phyloP scores from a whole-genome alignment of 1,140 invertebrate genomes.

The Chionoecetes opilio region DNA sequence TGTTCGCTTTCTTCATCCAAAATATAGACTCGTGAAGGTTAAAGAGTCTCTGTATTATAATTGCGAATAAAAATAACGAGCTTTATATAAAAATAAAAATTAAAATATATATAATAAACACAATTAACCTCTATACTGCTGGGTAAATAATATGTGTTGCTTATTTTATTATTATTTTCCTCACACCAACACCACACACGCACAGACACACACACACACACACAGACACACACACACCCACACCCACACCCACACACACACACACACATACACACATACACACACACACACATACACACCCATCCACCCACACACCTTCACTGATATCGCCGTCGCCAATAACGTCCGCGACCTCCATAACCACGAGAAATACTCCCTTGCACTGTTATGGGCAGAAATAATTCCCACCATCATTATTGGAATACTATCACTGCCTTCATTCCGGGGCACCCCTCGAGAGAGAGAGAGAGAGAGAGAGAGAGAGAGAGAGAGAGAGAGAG shows the following conservation, averaged over 20 bases:
- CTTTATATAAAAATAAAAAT: too few relatives aligned
- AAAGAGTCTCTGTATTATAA: too few relatives aligned
- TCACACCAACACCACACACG: too few relatives aligned
- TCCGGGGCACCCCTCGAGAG: background rate
- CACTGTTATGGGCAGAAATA: background rate
- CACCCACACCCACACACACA: too few relatives aligned
- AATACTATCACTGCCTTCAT: constrained; percentile 11
- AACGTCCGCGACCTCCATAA: background rate
- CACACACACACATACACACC: background rate
- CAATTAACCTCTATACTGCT: too few relatives aligned
- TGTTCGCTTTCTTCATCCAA: too few relatives aligned
- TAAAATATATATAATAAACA: too few relatives aligned
- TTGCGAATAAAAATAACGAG: too few relatives aligned
- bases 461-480: constrained; percentile 9
- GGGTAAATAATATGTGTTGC: too few relatives aligned
- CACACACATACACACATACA: background rate
- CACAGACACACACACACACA: background rate
- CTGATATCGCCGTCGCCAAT: constrained; percentile 24
- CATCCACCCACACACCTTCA: background rate
- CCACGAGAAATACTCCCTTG: background rate
- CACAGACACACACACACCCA: background rate
- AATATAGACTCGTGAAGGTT: too few relatives aligned
- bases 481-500: background rate
- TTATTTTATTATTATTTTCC: too few relatives aligned
- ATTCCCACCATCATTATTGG: background rate